These are phyloP conservation scores for Nemotelus nigrinus DNA, from an alignment of 2,888 invertebrate species.

Conservation along the genomic window DNA sequence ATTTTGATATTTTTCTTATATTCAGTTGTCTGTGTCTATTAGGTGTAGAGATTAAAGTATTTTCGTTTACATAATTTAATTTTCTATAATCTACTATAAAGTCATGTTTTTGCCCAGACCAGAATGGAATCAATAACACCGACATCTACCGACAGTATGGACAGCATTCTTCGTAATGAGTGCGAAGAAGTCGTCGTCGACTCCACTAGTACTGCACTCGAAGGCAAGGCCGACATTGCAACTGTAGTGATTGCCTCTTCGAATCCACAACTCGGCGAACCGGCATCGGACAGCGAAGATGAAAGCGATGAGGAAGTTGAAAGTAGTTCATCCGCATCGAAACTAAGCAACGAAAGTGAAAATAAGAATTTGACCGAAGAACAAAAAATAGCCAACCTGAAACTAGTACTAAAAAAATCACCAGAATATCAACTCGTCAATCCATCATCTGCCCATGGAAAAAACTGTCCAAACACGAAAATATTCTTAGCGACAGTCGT, in stretches of 20 bases:
- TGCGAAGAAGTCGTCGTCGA: conserved; percentile 29
- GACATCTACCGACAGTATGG: conserved; percentile 29
- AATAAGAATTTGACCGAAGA: conserved; percentile 13
- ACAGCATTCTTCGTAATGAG: conserved; percentile 15
- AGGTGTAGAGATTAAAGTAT: too few relatives aligned
- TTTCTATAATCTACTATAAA: too few relatives aligned
- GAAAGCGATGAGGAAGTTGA: conserved; percentile 22
- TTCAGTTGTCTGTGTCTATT: too few relatives aligned
- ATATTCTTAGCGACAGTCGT: conserved; percentile 47
- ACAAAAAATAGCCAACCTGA: conserved; percentile 41
- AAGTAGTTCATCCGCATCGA: conserved; percentile 1
- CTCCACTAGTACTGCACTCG: conserved; percentile 3
- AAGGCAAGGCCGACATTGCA: background rate
- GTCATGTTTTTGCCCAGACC: conserved; percentile 60
- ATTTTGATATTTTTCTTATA: too few relatives aligned
- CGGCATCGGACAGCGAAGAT: conserved; percentile 5
- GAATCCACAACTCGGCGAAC: background rate
- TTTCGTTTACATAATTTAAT: too few relatives aligned
- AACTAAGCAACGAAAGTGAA: background rate
- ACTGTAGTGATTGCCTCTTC: background rate
- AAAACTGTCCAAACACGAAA: conserved; percentile 39
- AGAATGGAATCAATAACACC: conserved; percentile 31
- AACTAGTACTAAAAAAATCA: conserved; percentile 47
- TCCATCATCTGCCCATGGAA: conserved; percentile 37
- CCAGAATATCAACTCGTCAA: conserved; percentile 36